Conservation (phyloP, 2,888 invertebrate species). For the Callyntrura sp. region DNA sequence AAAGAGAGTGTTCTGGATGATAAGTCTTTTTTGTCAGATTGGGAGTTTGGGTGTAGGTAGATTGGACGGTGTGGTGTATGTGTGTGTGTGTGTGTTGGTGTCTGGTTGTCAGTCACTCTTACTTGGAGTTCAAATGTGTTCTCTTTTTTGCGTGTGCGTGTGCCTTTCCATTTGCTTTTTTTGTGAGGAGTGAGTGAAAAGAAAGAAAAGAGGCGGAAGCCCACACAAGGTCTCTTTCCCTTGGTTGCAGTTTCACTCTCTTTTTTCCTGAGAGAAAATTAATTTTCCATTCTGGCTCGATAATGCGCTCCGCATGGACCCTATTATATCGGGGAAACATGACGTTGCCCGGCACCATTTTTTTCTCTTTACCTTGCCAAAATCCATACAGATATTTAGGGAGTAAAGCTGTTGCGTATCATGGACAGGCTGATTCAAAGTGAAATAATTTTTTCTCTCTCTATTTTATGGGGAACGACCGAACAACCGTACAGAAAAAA, state of each 20-base stretch:
- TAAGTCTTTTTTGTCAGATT: slow-evolving; percentile 19
- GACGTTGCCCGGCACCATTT: neutral
- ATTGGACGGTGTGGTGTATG: neutral
- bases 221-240: neutral
- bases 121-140: neutral
- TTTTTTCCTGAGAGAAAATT: slow-evolving; percentile 68
- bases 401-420: neutral
- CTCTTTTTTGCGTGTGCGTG: neutral
- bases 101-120: neutral
- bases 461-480: slow-evolving; percentile 12
- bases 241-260: slow-evolving; percentile 48
- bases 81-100: slow-evolving; percentile 1
- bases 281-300: slow-evolving; percentile 68
- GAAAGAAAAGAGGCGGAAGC: too few relatives aligned
- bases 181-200: neutral
- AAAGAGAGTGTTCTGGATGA: neutral
- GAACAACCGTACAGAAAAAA: neutral
- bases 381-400: neutral
- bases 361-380: neutral
- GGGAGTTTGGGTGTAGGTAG: neutral
- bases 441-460: neutral
- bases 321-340: neutral
- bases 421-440: slow-evolving; percentile 1
- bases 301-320: slow-evolving; percentile 42
- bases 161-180: slow-evolving; percentile 6